Conservation (phyloP, 2,888 invertebrate genomes). For the Tipula lateralis region DNA sequence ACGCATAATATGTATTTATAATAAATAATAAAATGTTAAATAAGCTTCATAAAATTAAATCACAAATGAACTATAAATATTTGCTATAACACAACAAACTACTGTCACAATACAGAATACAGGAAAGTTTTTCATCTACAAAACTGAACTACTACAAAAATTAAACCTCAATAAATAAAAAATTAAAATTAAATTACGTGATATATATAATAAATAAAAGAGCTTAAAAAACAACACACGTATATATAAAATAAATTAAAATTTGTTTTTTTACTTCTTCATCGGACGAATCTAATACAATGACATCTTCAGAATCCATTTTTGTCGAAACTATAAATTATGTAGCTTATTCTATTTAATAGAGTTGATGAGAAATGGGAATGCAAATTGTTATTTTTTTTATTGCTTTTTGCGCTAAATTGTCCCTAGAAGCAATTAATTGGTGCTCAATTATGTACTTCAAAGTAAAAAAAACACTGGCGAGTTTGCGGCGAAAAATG, state of each 20-base stretch:
- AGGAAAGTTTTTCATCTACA: neutral
- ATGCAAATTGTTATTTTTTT: neutral
- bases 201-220: neutral
- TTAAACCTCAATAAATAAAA: neutral
- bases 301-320: slow-evolving; percentile 36
- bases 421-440: slow-evolving; percentile 15
- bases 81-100: slow-evolving; percentile 19
- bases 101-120: neutral
- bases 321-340: slow-evolving; percentile 14
- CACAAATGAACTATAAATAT: neutral
- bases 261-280: slow-evolving; percentile 42
- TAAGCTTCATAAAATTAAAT: neutral
- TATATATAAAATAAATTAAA: neutral
- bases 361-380: neutral
- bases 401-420: slow-evolving; percentile 1
- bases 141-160: neutral
- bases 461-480: neutral
- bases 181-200: neutral
- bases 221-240: neutral
- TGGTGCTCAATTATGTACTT: neutral
- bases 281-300: slow-evolving; percentile 47
- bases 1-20: neutral
- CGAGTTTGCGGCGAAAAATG: neutral
- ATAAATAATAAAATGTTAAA: neutral
- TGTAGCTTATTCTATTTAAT: neutral